These are phyloP conservation scores for Xylocampa areola DNA, from an alignment of 2,888 invertebrate species.

Conservation along the genomic window DNA sequence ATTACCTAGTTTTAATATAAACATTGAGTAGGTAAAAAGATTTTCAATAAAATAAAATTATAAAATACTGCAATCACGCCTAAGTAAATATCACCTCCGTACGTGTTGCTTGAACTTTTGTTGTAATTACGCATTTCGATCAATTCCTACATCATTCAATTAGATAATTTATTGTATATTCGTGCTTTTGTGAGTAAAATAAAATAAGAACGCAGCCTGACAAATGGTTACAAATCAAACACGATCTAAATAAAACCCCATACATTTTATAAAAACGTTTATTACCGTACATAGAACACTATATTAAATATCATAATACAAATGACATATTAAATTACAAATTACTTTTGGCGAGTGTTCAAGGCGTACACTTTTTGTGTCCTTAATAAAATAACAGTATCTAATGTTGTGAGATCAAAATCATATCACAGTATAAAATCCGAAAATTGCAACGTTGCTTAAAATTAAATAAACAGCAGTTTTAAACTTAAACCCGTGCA, in stretches of 20 bases:
- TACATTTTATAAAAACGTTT: slow-evolving; percentile 49
- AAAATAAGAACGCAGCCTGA: no score
- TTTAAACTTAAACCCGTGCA: slow-evolving; percentile 1
- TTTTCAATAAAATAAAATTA: no score
- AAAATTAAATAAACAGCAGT: slow-evolving; percentile 6
- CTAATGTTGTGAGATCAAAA: slow-evolving; percentile 64
- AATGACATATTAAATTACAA: slow-evolving; percentile 41
- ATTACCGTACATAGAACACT: slow-evolving; percentile 46
- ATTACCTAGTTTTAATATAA: no score
- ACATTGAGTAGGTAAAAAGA: no score
- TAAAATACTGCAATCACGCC: no score
- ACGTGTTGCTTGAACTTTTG: no score
- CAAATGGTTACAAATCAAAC: no score
- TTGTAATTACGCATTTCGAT: no score
- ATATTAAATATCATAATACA: slow-evolving; percentile 43
- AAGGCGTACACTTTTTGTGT: slow-evolving; percentile 22
- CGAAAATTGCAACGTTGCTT: slow-evolving; percentile 15
- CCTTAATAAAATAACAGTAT: slow-evolving; percentile 23
- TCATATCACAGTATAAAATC: slow-evolving; percentile 64
- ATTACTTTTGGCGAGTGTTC: slow-evolving; percentile 26
- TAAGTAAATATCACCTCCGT: no score
- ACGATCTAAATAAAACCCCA: slow-evolving; percentile 23
- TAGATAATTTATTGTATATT: no score
- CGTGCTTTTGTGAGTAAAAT: no score
- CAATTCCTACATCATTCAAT: no score